A percentile compares a stretch with the other conserved stretches of the same genome.
These are phyloP conservation scores for Formica aserva DNA, from an alignment of 2,888 invertebrate genomes.

Conservation along the genomic window DNA sequence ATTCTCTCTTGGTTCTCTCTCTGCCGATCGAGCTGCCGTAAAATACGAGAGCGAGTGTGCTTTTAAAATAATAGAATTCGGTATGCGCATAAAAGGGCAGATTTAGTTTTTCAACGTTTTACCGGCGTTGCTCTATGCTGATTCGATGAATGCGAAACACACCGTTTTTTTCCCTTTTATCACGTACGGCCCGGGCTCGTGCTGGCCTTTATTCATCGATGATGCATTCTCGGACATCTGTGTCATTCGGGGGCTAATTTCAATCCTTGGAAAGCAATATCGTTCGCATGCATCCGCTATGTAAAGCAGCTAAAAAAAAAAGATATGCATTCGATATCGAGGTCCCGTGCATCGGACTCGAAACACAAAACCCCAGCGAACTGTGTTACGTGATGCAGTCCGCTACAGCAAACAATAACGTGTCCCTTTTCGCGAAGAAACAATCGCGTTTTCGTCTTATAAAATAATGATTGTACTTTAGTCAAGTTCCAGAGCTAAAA, in stretches of 20 bases:
- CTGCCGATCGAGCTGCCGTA: background rate
- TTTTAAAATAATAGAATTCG: constrained; percentile 46
- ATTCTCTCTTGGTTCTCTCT: constrained; percentile 12
- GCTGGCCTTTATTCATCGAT: constrained; percentile 46
- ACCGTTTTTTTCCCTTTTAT: constrained; percentile 23
- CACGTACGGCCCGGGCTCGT: constrained; percentile 15
- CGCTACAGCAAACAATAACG: background rate
- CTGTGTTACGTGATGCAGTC: constrained; percentile 8
- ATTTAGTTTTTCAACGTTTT: constrained; percentile 51
- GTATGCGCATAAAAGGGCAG: constrained; percentile 33
- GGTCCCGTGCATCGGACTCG: background rate
- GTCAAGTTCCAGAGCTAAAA: background rate
- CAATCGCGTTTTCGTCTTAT: background rate
- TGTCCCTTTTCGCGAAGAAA: background rate
- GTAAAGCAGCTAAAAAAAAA: constrained; percentile 42
- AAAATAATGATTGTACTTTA: background rate
- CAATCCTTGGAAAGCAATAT: constrained; percentile 54
- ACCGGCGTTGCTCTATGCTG: constrained; percentile 49
- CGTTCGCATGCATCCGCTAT: constrained; percentile 45
- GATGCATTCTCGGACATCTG: constrained; percentile 53
- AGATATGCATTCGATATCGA: constrained; percentile 30
- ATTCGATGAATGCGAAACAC: constrained; percentile 54
- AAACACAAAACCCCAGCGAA: constrained; percentile 9
- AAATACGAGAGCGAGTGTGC: constrained; percentile 27
- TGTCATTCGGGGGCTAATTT: constrained; percentile 50